Evolutionary conservation across 2,113 vertebrate species (phyloP).

Genomic region (Eulemur rufifrons): DNA sequence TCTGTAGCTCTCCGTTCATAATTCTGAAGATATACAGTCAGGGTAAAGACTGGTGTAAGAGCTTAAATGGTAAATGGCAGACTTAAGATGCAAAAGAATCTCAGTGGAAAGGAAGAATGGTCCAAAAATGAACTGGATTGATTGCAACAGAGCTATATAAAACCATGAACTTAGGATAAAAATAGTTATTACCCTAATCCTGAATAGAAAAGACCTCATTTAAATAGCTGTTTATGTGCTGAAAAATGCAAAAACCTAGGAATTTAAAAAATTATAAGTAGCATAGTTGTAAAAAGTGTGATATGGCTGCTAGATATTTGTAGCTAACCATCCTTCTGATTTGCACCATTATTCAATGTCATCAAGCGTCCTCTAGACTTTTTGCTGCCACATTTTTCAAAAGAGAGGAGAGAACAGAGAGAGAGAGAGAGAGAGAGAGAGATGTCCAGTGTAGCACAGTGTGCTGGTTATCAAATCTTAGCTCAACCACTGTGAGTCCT

Average conservation of each 20-base stretch:
- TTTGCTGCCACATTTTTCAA: background rate
- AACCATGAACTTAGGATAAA: background rate
- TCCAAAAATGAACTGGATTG: background rate
- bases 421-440: background rate
- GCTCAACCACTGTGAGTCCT: background rate
- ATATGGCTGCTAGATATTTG: no score
- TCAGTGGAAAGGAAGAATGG: background rate
- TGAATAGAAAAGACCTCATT: background rate
- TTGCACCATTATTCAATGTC: background rate
- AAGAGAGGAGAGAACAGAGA: background rate
- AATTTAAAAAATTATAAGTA: background rate
- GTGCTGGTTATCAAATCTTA: background rate
- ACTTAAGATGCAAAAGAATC: background rate
- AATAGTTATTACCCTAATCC: background rate
- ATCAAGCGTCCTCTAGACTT: background rate
- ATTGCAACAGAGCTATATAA: background rate
- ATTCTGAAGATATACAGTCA: background rate
- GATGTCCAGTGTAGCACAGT: rapidly evolving
- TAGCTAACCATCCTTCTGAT: background rate
- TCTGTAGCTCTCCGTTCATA: background rate
- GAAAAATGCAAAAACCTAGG: background rate
- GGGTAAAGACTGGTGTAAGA: background rate
- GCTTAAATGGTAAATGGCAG: background rate
- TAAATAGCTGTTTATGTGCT: background rate
- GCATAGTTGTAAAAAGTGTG: background rate